Percentiles rank a stretch among this genome's conserved stretches.
These are phyloP conservation scores for Dendropsophus ebraccatus DNA, from an alignment of 2,113 vertebrate species.

Conservation along the genomic window DNA sequence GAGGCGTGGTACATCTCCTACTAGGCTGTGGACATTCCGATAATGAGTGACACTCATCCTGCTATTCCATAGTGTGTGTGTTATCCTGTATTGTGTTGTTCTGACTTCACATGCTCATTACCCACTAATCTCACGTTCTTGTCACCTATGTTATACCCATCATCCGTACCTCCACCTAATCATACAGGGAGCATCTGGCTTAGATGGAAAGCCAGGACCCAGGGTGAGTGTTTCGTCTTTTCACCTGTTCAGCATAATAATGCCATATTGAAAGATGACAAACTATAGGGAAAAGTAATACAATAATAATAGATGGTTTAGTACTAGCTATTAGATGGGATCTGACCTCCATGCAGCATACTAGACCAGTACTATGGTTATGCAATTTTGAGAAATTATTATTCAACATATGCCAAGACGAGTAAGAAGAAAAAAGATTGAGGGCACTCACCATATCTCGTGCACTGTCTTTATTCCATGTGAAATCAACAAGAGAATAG, in stretches of 20 bases:
- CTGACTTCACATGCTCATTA: conserved; percentile 74
- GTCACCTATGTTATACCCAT: conserved; percentile 88
- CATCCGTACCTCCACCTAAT: conserved; percentile 82
- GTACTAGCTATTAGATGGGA: not conserved
- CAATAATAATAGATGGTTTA: not conserved
- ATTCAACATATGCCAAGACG: too few relatives aligned
- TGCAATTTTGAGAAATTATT: not conserved
- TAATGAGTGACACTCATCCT: not conserved
- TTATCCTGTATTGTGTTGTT: conserved; percentile 67
- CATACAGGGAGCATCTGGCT: conserved; percentile 98
- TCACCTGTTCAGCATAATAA: conserved; percentile 32
- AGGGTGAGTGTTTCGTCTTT: conserved; percentile 92
- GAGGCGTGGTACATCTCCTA: not conserved
- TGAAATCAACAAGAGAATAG: too few relatives aligned
- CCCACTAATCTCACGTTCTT: conserved; percentile 97
- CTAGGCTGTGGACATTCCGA: not conserved
- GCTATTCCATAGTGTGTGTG: conserved; percentile 57
- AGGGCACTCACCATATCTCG: too few relatives aligned
- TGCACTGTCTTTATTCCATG: too few relatives aligned
- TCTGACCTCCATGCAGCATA: not conserved
- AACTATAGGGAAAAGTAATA: not conserved
- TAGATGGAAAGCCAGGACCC: conserved; percentile 98
- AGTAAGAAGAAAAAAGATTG: too few relatives aligned
- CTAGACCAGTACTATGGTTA: not conserved
- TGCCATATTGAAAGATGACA: not conserved